Percentiles rank a stretch among this genome's conserved stretches.
Conservation (phyloP, 1,140 invertebrate species). For the Panagrolaimus sp. region DNA sequence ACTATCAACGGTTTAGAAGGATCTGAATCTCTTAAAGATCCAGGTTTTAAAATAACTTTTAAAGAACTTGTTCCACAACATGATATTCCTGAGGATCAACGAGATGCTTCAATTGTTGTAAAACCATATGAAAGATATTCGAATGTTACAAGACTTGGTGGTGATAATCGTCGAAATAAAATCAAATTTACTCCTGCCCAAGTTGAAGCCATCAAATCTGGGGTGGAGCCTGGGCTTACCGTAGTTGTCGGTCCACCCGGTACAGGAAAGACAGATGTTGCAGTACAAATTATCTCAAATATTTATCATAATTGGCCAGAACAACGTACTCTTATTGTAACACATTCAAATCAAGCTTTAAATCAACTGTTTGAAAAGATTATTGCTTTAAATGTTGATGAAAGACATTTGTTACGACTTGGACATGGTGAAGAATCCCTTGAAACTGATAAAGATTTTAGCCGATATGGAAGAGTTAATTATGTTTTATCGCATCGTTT, state of each 20-base stretch:
- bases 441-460: constrained; percentile 98
- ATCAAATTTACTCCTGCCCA: constrained; percentile 95
- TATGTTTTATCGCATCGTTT: constrained; percentile 85
- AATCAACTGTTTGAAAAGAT: constrained; percentile 99
- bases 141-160: constrained; percentile 60
- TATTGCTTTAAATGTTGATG: constrained; percentile 92
- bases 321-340: constrained; percentile 94
- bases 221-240: constrained; percentile 95
- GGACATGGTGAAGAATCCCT: constrained; percentile 94
- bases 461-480: constrained; percentile 94
- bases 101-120: constrained; percentile 44
- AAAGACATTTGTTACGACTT: constrained; percentile 92
- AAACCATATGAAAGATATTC: constrained; percentile 21
- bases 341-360: constrained; percentile 98
- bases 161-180: constrained; percentile 66
- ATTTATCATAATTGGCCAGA: constrained; percentile 98
- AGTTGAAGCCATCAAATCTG: constrained; percentile 65
- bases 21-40: background rate
- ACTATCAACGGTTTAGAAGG: constrained; percentile 47
- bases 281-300: constrained; percentile 98
- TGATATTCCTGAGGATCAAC: constrained; percentile 30
- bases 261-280: constrained; percentile 98
- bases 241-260: constrained; percentile 93
- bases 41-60: constrained; percentile 45
- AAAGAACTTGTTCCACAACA: constrained; percentile 52